Evolutionary conservation across 2,797 vertebrate genomes (phyloP).

Genomic region (Phrynocephalus vlangalii): DNA sequence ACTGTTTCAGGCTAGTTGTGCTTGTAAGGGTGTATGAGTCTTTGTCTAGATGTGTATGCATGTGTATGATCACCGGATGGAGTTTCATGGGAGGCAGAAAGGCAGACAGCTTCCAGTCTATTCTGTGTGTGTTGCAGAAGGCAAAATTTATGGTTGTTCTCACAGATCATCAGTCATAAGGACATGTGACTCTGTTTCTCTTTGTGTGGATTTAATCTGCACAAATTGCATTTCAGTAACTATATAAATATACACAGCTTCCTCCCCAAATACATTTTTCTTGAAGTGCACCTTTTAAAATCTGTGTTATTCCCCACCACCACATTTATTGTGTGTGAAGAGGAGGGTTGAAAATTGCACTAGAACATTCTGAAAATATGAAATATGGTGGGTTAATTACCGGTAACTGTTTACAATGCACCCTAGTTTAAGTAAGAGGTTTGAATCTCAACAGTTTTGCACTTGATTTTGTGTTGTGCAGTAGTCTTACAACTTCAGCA

Average conservation of each 20-base stretch:
- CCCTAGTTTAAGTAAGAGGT: too few relatives aligned
- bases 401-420: too few relatives aligned
- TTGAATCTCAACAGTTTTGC: too few relatives aligned
- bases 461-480: background rate
- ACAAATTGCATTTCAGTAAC: background rate
- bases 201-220: background rate
- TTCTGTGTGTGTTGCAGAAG: background rate
- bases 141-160: background rate
- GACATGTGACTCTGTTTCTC: background rate
- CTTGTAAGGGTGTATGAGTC: too few relatives aligned
- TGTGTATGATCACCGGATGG: too few relatives aligned
- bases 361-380: background rate
- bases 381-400: background rate
- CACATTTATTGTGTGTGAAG: background rate
- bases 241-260: background rate
- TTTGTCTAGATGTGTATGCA: too few relatives aligned
- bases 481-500: background rate
- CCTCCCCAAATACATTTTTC: background rate
- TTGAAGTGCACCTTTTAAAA: background rate
- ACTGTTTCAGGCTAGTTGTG: too few relatives aligned
- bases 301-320: background rate
- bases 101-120: background rate
- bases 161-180: background rate
- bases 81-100: background rate
- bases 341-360: background rate